Base-by-base conservation (phyloP, 2,797 vertebrate species). In the Sebastes variabilis region DNA sequence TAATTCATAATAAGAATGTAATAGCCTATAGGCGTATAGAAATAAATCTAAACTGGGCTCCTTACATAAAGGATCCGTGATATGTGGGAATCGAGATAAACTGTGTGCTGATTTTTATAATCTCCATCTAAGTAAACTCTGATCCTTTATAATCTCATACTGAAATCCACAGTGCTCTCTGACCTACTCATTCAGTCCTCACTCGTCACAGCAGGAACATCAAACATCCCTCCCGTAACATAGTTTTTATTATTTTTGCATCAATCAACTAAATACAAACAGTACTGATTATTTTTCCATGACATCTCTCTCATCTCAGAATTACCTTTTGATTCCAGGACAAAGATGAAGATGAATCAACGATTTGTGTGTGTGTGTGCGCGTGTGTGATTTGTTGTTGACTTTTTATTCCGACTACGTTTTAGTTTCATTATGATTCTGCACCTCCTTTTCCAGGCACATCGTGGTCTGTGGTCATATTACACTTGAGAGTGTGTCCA, bases 401-500 rank as follows among this genome's bases (percentile, higher is more conserved):
- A 66, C 5, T 56, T 56, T 42, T 60, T 38, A 14, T 29, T 81
- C 4, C 2, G 2, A 18, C 2, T 69, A 20, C 8, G 2, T 73
- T 79, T 84, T 30, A 60, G 76, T 86, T 85, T 90, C 61, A 82
- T 80, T 52, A 10, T 78, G 42, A 62, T 71, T 87, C 69, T 93
- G 84, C 84, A 79, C 85, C 79, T 90, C 69, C 11, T 89, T 84
- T 90, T 93, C 70, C 88, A 99, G 99, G 97, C 99, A 99, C 92
- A 99, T 99, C 94, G 98, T 99, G 95, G 99, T 99, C 94, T 99
- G 99, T 95, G 99, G 99, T 95, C 99, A 99, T 95, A 99, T 99
- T 93, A 99, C 99, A 68, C 97, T 99, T 87, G 99, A 99, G 96
- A 99, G 99, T 75, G 99, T 99, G 88, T 99, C 99, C 96, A 99